phyloP scores from a whole-genome alignment of 2,113 vertebrate genomes.

The Amazona vittata region DNA sequence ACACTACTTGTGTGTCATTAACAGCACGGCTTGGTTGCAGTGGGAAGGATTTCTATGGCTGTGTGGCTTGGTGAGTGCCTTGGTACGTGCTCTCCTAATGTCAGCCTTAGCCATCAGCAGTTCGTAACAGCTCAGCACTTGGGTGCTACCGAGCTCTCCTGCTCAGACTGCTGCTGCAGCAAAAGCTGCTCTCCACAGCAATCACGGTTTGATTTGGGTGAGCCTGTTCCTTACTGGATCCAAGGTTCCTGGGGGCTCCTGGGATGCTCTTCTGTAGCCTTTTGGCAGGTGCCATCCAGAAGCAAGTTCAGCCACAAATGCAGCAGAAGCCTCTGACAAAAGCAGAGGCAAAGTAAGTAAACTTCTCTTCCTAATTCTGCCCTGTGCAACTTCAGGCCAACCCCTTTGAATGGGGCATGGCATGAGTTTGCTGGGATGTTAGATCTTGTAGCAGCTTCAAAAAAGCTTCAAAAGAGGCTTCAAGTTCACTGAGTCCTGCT shows the following conservation, averaged over 20 bases:
- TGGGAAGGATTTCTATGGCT: background rate
- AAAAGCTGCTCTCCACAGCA: constrained; percentile 3
- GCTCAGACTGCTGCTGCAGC: constrained; percentile 4
- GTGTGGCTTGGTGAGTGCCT: constrained; percentile 21
- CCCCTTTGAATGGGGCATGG: background rate
- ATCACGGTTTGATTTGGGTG: background rate
- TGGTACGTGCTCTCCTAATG: background rate
- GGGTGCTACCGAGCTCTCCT: constrained; percentile 7
- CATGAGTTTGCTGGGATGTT: background rate
- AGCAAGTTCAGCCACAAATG: background rate
- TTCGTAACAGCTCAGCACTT: background rate
- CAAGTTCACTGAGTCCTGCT: background rate
- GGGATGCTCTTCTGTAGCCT: background rate
- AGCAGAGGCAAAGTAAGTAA: background rate
- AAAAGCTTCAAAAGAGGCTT: background rate
- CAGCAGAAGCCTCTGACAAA: constrained; percentile 13
- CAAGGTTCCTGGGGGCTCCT: background rate
- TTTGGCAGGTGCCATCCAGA: constrained; percentile 2
- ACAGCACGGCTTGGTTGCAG: background rate
- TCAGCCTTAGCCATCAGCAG: constrained; percentile 16
- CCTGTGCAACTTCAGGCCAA: background rate
- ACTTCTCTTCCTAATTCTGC: background rate
- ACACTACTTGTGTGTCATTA: background rate
- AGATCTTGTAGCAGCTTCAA: background rate
- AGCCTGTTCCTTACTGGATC: background rate